Conservation (phyloP, 2,797 vertebrate genomes). For the Rhynchonycteris naso region DNA sequence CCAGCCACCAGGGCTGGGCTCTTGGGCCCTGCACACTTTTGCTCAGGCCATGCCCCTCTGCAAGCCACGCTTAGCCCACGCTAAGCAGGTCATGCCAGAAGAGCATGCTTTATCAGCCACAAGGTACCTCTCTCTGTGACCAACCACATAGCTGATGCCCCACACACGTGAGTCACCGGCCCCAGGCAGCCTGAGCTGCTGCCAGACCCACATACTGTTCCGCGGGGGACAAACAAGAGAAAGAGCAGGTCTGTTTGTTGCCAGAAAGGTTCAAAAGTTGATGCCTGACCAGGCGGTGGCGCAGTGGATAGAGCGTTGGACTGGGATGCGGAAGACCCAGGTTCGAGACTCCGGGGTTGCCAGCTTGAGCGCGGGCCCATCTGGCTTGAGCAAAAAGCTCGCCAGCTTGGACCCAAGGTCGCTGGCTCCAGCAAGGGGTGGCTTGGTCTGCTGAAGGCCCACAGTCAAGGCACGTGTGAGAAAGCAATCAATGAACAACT, state of each 20-base stretch:
- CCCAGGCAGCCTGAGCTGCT: neutral
- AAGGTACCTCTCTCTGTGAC: neutral
- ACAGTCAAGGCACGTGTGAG: no score
- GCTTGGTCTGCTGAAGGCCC: no score
- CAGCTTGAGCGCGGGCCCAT: no score
- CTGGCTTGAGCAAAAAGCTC: no score
- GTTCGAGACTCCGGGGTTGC: no score
- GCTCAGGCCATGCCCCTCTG: neutral
- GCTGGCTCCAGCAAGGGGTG: no score
- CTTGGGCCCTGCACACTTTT: neutral
- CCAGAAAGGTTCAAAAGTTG: slow-evolving; percentile 35
- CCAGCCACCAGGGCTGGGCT: neutral
- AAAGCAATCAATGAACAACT: no score
- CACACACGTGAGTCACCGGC: no score
- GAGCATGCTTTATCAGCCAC: neutral
- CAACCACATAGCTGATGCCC: neutral
- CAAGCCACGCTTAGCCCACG: neutral
- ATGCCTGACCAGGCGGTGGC: no score
- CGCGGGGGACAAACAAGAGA: neutral
- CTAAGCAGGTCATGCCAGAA: neutral
- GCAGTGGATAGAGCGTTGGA: no score
- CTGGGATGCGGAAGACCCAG: no score
- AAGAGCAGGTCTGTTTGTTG: neutral
- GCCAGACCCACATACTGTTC: slow-evolving; percentile 27
- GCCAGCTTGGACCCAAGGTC: no score